Conservation (phyloP, 2,888 invertebrate genomes). For the Tenthredo scrophulariae region DNA sequence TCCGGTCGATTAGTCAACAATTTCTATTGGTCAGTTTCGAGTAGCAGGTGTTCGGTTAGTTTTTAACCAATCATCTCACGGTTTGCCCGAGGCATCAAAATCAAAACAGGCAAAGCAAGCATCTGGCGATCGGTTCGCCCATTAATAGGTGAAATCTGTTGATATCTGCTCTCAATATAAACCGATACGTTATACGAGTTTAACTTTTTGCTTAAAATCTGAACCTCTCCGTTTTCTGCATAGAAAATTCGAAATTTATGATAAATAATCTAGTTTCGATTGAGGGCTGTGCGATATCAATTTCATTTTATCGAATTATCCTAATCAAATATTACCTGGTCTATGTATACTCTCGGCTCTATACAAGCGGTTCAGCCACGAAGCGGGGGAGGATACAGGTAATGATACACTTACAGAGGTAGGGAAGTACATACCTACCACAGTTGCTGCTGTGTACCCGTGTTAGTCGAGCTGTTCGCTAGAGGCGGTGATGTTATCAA, state of each 20-base stretch:
- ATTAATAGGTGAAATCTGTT: conserved; percentile 15
- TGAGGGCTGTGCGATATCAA: conserved; percentile 63
- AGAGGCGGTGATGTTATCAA: conserved; percentile 70
- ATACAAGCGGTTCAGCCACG: conserved; percentile 19
- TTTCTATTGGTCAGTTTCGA: neutral
- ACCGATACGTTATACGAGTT: neutral
- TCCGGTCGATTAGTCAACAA: neutral
- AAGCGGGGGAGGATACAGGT: conserved; percentile 60
- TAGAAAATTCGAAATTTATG: neutral
- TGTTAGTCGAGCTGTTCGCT: conserved; percentile 61
- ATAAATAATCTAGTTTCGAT: neutral
- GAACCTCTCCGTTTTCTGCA: neutral
- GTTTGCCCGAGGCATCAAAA: conserved; percentile 13
- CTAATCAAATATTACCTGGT: conserved; percentile 61
- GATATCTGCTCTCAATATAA: neutral
- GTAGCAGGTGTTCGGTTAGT: conserved; percentile 11
- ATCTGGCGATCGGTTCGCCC: conserved; percentile 33
- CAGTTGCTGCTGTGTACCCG: conserved; percentile 21
- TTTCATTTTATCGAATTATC: conserved; percentile 68
- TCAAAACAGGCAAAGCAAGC: conserved; percentile 21
- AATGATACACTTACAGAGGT: conserved; percentile 70
- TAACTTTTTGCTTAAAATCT: neutral
- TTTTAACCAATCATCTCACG: conserved; percentile 9
- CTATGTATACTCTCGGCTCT: conserved; percentile 58
- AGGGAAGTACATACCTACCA: conserved; percentile 47